Evolutionary conservation across 1,140 invertebrate species (phyloP), one percentile per base, ranked within the genome.

Genomic region (Cyphomyrmex costatus): DNA sequence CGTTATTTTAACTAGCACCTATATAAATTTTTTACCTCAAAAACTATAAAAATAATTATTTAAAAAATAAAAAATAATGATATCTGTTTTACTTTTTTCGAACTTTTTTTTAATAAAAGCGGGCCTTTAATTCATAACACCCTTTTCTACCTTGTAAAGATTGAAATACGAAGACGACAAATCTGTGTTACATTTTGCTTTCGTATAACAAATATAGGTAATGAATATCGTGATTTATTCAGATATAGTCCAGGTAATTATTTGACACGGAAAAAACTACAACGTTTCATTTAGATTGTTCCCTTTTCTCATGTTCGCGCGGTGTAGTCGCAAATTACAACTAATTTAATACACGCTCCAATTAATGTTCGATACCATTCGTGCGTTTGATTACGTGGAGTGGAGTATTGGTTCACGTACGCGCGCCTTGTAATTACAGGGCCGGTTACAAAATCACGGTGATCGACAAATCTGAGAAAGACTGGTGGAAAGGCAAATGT

Each of bases 401-500:
- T 61, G 14, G 19, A 27, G 0, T 61, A 5, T 33, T 61, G 12
- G 58, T 42, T 49, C 49, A 42, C 6, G 36, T 7, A 58, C 24
- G 7, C 14, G 6, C 24, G 6, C 6, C 30, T 85, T 14, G 16
- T 85, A 68, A 61, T 91, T 88, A 3, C 95, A 97, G 97, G 94
- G 98, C 99, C 65, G 98, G 99, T 3, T 98, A 98, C 95, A 99
- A 99, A 94, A 97, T 99, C 30, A 99, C 98, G 4, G 98, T 99
- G 19, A 98, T 98, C 68, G 98, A 99, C 92, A 99, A 98, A 46
- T 98, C 98, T 0, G 98, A 99, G 94, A 98, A 97, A 19, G 98
- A 99, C 92, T 99, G 99, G 99, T 99, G 98, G 98, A 98, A 98
- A 95, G 98, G 98, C 42, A 99, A 99, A 95, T 99, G 98, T 92